phyloP scores from a whole-genome alignment of 2,888 invertebrate species.

The Myopa testacea region DNA sequence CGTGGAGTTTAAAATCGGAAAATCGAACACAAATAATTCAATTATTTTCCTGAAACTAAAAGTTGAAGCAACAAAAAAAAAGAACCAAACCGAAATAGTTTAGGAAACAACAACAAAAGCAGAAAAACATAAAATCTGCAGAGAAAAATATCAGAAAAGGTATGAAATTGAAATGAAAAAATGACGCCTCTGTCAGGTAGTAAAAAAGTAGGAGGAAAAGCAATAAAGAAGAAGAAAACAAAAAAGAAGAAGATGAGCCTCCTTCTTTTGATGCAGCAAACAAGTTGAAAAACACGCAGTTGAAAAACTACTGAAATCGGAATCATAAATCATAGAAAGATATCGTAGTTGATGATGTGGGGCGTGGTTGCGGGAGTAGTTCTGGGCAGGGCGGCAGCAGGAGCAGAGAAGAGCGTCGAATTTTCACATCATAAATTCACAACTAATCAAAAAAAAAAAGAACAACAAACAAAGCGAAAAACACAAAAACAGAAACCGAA shows the following conservation, averaged over 20 bases:
- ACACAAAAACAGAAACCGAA: too few species aligned
- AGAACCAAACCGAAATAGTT: not conserved
- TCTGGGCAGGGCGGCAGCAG: not conserved
- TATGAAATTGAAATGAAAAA: conserved; percentile 31
- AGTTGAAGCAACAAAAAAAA: not conserved
- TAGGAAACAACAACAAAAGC: not conserved
- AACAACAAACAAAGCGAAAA: too few species aligned
- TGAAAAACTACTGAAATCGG: not conserved
- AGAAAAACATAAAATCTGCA: not conserved
- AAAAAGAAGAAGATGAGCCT: conserved; percentile 34
- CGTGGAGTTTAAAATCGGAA: conserved; percentile 11
- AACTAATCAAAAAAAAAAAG: too few species aligned
- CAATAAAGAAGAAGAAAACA: conserved; percentile 34
- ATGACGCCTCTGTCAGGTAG: not conserved
- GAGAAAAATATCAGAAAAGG: conserved; percentile 38
- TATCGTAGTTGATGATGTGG: not conserved
- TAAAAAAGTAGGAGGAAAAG: conserved; percentile 1
- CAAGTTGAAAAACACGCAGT: conserved; percentile 8
- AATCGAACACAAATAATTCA: conserved; percentile 3
- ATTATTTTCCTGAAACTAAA: not conserved
- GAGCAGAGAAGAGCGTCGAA: not conserved
- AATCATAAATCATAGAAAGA: not conserved
- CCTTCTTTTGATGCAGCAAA: conserved; percentile 21
- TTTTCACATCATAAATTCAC: too few species aligned
- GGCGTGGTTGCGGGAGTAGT: not conserved